Conservation (phyloP, 2,888 invertebrate species). For the Linnaemya tessellans region DNA sequence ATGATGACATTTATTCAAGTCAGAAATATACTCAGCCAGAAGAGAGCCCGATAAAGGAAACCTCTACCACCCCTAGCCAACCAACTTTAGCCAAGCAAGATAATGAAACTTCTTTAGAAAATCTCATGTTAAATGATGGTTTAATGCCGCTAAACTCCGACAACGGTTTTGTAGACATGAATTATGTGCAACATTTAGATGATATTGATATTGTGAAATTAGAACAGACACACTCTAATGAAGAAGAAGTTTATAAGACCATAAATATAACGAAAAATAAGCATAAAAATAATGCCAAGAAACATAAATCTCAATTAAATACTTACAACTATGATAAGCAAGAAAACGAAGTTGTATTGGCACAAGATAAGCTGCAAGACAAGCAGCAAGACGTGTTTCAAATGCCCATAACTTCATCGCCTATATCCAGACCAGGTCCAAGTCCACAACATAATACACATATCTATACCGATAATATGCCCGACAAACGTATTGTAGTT, state of each 20-base stretch:
- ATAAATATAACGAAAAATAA: constrained; percentile 62
- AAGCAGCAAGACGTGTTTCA: not conserved
- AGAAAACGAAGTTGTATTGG: constrained; percentile 50
- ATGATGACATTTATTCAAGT: constrained; percentile 75
- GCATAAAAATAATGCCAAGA: constrained; percentile 40
- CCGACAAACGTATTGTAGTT: constrained; percentile 87
- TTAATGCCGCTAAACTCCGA: constrained; percentile 73
- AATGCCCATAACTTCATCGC: constrained; percentile 59
- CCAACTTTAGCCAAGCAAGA: not conserved
- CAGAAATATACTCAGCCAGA: constrained; percentile 47
- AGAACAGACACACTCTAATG: constrained; percentile 76
- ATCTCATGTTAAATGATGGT: constrained; percentile 81
- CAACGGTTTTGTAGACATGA: constrained; percentile 67
- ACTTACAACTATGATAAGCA: constrained; percentile 54
- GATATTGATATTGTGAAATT: constrained; percentile 82
- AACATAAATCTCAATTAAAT: constrained; percentile 58
- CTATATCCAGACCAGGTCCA: not conserved
- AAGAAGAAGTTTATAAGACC: constrained; percentile 81
- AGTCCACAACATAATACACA: constrained; percentile 42
- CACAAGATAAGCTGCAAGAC: constrained; percentile 30
- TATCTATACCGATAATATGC: constrained; percentile 19
- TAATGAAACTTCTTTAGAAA: constrained; percentile 75
- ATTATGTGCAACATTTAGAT: constrained; percentile 74
- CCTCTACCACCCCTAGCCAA: not conserved
- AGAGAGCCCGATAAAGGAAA: not conserved